Evolutionary conservation across 35 echinoderm and acorn worm genomes (phyloP).

Genomic region (Strongylocentrotus purpuratus): DNA sequence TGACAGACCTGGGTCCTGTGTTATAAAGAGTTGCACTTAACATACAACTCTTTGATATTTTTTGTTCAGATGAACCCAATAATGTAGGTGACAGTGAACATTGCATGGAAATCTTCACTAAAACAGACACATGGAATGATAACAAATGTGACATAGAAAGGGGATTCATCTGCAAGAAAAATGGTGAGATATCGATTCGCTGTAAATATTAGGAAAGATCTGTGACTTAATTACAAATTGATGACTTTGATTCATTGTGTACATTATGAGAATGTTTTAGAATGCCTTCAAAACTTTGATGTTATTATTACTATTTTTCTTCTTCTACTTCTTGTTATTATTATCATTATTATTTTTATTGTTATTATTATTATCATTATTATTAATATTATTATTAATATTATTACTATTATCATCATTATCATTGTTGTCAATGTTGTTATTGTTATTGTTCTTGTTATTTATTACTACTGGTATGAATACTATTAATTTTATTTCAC

Average conservation of each 20-base stretch:
- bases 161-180: constrained; percentile 93
- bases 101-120: constrained; percentile 69
- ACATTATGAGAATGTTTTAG: background rate
- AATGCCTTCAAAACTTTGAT: background rate
- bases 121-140: constrained; percentile 84
- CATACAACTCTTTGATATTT: background rate
- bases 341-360: too few relatives aligned
- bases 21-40: background rate
- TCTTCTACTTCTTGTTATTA: too few relatives aligned
- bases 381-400: too few relatives aligned
- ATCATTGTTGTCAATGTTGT: too few relatives aligned
- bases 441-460: too few relatives aligned
- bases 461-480: too few relatives aligned
- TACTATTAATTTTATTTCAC: background rate
- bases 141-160: constrained; percentile 52
- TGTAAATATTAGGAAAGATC: too few relatives aligned
- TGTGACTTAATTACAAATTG: too few relatives aligned
- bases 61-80: constrained; percentile 81
- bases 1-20: too few relatives aligned
- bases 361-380: too few relatives aligned
- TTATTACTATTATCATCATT: background rate
- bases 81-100: constrained; percentile 67
- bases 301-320: background rate
- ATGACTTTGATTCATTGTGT: too few relatives aligned
- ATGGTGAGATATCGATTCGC: constrained; percentile 52